Percentiles rank a stretch among this genome's conserved stretches.
These are phyloP conservation scores for Mimumesa dahlbomi DNA, from an alignment of 2,888 invertebrate genomes.

Conservation along the genomic window DNA sequence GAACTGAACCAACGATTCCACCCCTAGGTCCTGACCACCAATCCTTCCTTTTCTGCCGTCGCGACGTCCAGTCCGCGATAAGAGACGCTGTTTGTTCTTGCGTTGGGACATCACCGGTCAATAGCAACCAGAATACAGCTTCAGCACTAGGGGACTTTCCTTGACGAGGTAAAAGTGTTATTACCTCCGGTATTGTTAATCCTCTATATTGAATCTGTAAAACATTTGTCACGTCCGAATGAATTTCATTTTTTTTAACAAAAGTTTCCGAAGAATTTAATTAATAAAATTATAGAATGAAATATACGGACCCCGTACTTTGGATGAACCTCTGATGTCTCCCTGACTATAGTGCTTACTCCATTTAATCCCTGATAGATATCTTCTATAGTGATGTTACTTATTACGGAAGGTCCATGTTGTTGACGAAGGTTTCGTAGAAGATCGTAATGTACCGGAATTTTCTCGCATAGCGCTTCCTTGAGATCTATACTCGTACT, in stretches of 20 bases:
- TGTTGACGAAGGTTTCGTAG: slow-evolving; percentile 69
- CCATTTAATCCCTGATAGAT: slow-evolving; percentile 70
- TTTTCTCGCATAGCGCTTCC: slow-evolving; percentile 74
- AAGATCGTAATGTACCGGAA: slow-evolving; percentile 72
- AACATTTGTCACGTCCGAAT: background rate
- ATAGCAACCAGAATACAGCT: slow-evolving; percentile 73
- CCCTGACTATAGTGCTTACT: slow-evolving; percentile 67
- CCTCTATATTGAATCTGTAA: slow-evolving; percentile 69
- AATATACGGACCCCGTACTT: slow-evolving; percentile 63
- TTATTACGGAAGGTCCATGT: slow-evolving; percentile 66
- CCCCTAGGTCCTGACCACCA: slow-evolving; percentile 68
- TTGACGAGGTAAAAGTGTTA: slow-evolving; percentile 67
- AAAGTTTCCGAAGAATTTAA: background rate
- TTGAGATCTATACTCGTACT: slow-evolving; percentile 71
- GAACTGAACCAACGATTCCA: slow-evolving; percentile 61
- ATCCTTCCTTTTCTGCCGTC: slow-evolving; percentile 65
- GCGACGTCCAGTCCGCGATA: slow-evolving; percentile 69
- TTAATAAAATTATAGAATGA: slow-evolving; percentile 2
- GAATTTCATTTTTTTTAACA: too few species aligned
- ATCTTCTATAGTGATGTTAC: slow-evolving; percentile 70
- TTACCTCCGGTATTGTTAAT: slow-evolving; percentile 71
- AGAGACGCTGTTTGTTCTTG: slow-evolving; percentile 71
- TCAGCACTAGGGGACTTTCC: slow-evolving; percentile 73
- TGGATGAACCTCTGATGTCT: slow-evolving; percentile 69
- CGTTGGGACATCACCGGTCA: slow-evolving; percentile 75